Base-by-base conservation (phyloP, 2,888 invertebrate species). In the Apodemia duryi region DNA sequence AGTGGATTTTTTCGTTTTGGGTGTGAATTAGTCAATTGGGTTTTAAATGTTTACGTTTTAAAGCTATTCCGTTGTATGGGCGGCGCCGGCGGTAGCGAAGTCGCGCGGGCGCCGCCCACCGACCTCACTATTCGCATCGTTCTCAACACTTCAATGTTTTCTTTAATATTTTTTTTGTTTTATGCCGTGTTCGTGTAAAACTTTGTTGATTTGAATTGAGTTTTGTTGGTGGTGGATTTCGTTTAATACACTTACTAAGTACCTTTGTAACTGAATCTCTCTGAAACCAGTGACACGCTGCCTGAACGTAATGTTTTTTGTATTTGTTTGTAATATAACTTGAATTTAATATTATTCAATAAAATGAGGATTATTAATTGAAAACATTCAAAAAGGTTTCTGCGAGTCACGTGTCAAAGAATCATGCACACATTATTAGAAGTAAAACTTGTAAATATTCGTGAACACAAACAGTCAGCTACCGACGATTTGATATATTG, bases 201-300 rank as follows among this genome's bases (percentile, higher is more conserved):
- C 46, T 46, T 46, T 90, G 84, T 88, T 91, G 88, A 88, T 87
- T 89, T 88, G 85, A 85, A 83, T 83, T 88, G 90, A 87, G 83
- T 91, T 90, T 88, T 91, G 90, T 90, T 91, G 91, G 91, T 91
- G 91, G 91, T 91, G 91, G 91, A 91, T 91, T 91, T 91, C 90
- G 88, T 91, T 87, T 91, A 90, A 90, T 90, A 89, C 46, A 46
- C 88, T 88, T 84, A 88, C 85, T 78, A 81, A 81, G 77, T 76
- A 76, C 75, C 61, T 63, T 52, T 61, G 75, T 77, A 76, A 75
- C 75, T 67, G 73, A 74, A 75, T 72, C 68, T 73, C 75, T 74
- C 72, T 71, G 68, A 66, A 63, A 71, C 73, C 69, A 69, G 73
- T 74, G 75, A 74, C 75, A 74, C 74, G 75, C 70, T 67, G 64